A percentile compares a stretch with the other conserved stretches of the same genome.
Conservation (phyloP, 2,113 vertebrate species). For the Clarias gariepinus region DNA sequence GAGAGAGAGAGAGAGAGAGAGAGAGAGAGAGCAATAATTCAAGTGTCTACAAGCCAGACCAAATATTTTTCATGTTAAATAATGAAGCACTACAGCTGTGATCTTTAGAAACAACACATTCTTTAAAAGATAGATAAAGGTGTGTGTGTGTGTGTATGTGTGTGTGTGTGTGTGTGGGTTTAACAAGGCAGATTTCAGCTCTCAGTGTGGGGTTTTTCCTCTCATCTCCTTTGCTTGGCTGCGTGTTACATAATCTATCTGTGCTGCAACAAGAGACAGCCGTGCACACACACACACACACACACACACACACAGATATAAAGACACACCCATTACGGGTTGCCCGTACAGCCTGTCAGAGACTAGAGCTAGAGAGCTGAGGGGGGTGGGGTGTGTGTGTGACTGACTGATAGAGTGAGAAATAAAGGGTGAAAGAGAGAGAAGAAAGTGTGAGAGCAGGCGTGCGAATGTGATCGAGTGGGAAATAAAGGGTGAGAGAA, state of each 20-base stretch:
- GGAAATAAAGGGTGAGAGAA: neutral
- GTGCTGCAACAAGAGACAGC: constrained; percentile 20
- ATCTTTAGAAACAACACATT: neutral
- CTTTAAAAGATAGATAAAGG: neutral
- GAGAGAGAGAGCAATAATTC: neutral
- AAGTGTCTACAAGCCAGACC: neutral
- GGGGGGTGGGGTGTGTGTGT: neutral
- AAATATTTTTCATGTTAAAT: neutral
- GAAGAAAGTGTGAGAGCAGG: neutral
- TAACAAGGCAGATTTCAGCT: constrained; percentile 17
- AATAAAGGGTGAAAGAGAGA: neutral
- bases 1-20: neutral
- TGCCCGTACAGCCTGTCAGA: neutral
- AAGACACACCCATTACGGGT: neutral
- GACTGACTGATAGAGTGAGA: neutral
- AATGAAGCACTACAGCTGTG: neutral
- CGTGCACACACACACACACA: constrained; percentile 19
- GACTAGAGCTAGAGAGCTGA: neutral
- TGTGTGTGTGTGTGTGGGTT: neutral
- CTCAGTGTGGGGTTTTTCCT: constrained; percentile 27
- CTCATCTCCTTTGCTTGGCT: neutral
- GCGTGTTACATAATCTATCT: constrained; percentile 23
- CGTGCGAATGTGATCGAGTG: neutral
- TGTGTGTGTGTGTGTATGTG: neutral
- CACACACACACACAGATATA: constrained; percentile 1